Evolutionary conservation across 1,140 invertebrate species (phyloP).

Genomic region (Aphis craccivora): DNA sequence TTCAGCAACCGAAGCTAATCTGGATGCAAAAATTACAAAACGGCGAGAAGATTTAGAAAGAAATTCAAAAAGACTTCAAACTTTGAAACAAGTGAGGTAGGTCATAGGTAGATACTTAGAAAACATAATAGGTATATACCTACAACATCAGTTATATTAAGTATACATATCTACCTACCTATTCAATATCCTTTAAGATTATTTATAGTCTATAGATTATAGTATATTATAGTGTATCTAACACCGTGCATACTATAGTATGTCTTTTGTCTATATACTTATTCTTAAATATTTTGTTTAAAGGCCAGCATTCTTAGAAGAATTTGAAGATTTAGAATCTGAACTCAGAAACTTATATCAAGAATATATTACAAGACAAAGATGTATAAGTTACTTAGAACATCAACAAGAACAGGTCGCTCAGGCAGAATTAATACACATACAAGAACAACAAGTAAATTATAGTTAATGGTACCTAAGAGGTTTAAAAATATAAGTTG

Average conservation of each 20-base stretch:
- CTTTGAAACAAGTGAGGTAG: slow-evolving; percentile 90
- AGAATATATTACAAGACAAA: slow-evolving; percentile 85
- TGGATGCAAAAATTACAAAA: slow-evolving; percentile 92
- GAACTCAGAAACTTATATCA: slow-evolving; percentile 87
- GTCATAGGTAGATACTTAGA: background rate
- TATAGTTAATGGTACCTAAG: background rate
- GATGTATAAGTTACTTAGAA: slow-evolving; percentile 85
- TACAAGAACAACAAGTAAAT: slow-evolving; percentile 53
- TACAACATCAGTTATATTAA: too few species aligned
- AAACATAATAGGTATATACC: too few species aligned
- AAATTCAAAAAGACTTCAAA: slow-evolving; percentile 90
- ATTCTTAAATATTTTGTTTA: slow-evolving; percentile 46
- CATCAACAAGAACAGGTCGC: slow-evolving; percentile 71
- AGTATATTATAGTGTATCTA: too few species aligned
- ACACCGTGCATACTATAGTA: too few species aligned
- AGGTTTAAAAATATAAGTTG: background rate
- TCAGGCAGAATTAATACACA: slow-evolving; percentile 34
- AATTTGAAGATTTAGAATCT: slow-evolving; percentile 89
- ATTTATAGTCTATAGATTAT: background rate
- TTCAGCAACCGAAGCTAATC: slow-evolving; percentile 81
- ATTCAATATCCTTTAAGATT: background rate
- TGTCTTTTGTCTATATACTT: too few species aligned
- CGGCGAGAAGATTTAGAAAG: slow-evolving; percentile 87
- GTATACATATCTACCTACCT: too few species aligned
- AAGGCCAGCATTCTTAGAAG: slow-evolving; percentile 96